A percentile compares a stretch with the other conserved stretches of the same genome.
Evolutionary conservation across 2,113 vertebrate genomes (phyloP).

Genomic region (Tamias sibiricus): DNA sequence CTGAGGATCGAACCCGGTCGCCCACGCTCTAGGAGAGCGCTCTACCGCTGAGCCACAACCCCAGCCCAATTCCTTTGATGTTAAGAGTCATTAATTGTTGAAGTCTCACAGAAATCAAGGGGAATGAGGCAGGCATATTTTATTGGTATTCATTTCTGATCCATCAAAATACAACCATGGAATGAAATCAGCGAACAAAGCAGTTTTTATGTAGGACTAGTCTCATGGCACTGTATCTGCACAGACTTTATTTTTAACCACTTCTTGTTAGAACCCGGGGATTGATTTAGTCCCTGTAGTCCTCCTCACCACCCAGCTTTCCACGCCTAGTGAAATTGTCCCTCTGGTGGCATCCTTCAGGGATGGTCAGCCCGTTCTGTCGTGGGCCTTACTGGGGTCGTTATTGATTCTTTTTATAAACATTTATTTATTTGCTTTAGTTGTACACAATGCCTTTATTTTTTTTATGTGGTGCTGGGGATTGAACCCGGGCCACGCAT

Average conservation of each 20-base stretch:
- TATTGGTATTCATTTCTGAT: background rate
- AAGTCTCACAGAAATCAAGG: constrained; percentile 24
- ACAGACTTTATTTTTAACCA: background rate
- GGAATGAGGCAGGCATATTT: constrained; percentile 10
- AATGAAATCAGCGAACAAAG: background rate
- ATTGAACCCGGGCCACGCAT: too few species aligned
- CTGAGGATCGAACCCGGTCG: too few species aligned
- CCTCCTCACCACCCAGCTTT: background rate
- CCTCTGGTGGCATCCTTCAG: background rate
- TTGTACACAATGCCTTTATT: too few species aligned
- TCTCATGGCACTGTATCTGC: background rate
- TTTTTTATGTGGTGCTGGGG: too few species aligned
- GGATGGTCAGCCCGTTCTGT: background rate
- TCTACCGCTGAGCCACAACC: too few species aligned
- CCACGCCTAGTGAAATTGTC: too few species aligned
- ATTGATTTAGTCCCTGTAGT: background rate
- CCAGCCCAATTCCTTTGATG: constrained; percentile 57
- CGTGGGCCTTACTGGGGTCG: too few species aligned
- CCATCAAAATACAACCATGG: background rate
- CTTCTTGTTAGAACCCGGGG: background rate
- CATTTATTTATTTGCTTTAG: too few species aligned
- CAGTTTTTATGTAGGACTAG: background rate
- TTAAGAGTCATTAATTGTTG: constrained; percentile 26
- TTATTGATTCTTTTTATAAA: too few species aligned
- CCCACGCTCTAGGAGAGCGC: too few species aligned